Evolutionary conservation across 2,797 vertebrate genomes (phyloP), one percentile per base, ranked within the genome.

Genomic region (Typhlichthys eigenmanni): DNA sequence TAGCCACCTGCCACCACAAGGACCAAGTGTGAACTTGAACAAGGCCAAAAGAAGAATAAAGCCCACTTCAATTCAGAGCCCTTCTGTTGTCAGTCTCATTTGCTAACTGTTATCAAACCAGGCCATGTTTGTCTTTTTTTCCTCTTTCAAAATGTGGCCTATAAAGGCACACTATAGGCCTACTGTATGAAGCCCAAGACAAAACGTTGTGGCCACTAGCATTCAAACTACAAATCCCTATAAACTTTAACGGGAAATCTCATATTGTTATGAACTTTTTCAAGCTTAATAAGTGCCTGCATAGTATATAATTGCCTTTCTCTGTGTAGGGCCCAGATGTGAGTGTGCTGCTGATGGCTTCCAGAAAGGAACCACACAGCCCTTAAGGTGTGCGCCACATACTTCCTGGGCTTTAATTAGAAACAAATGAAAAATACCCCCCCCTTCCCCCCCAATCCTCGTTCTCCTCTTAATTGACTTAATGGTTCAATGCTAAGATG

Each of bases 321-420:
- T 72, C 46, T 54, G 60, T 69, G 59, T 12, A 13, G 13, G 34
- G 14, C 14, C 71, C 75, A 85, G 66, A 73, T 82, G 75, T 76
- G 64, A 67, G 60, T 53, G 11, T 43, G 24, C 75, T 79, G 76
- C 75, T 79, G 76, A 88, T 79, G 60, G 59, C 46, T 84, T 83
- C 74, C 76, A 85, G 74, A 82, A 61, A 55, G 32, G 72, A 58
- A 63, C 14, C 8, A 66, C 64, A 43, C 71, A 68, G 77, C 69
- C 80, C 73, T 32, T 43, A 50, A 70, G 71, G 72, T 71, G 67
- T 63, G 47, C 64, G 11, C 50, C 50, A 70, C 79, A 76, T 76
- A 80, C 76, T 88, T 88, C 85, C 86, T 86, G 79, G 57, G 57
- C 75, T 74, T 75, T 88, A 89, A 88, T 88, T 82, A 80, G 67